Conservation (phyloP, 2,113 vertebrate genomes). For the Epinephelus fuscoguttatus region DNA sequence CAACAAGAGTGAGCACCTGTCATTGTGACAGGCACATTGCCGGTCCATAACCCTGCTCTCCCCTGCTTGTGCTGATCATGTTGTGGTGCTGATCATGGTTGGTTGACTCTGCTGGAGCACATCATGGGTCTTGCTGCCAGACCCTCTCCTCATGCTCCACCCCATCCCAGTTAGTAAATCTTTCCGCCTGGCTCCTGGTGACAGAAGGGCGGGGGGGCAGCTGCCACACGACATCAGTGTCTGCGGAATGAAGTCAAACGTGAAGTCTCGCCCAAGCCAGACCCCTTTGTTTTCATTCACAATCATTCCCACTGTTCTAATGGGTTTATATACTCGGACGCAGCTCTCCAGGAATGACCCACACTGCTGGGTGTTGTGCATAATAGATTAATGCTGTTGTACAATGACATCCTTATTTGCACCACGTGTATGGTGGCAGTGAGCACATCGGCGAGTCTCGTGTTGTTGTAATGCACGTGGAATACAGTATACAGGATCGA, state of each 20-base stretch:
- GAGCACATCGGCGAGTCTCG: neutral
- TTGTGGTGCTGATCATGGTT: slow-evolving; percentile 23
- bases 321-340: slow-evolving; percentile 20
- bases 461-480: slow-evolving; percentile 6
- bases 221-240: slow-evolving; percentile 70
- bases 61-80: slow-evolving; percentile 1
- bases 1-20: slow-evolving; percentile 26
- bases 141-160: slow-evolving; percentile 18
- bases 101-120: slow-evolving; percentile 20
- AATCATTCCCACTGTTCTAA: slow-evolving; percentile 38
- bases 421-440: neutral
- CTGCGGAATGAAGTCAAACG: slow-evolving; percentile 69
- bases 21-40: neutral
- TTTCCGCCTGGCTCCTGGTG: slow-evolving; percentile 43
- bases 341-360: slow-evolving; percentile 41
- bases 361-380: slow-evolving; percentile 4
- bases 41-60: neutral
- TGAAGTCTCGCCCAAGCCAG: slow-evolving; percentile 61
- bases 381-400: slow-evolving; percentile 21
- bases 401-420: slow-evolving; percentile 28
- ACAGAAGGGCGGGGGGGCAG: slow-evolving; percentile 35
- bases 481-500: neutral
- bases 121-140: slow-evolving; percentile 30
- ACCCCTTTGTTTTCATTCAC: slow-evolving; percentile 68
- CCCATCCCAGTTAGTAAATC: slow-evolving; percentile 43